Evolutionary conservation across 2,888 invertebrate species (phyloP).

Genomic region (Dynastes grantii): DNA sequence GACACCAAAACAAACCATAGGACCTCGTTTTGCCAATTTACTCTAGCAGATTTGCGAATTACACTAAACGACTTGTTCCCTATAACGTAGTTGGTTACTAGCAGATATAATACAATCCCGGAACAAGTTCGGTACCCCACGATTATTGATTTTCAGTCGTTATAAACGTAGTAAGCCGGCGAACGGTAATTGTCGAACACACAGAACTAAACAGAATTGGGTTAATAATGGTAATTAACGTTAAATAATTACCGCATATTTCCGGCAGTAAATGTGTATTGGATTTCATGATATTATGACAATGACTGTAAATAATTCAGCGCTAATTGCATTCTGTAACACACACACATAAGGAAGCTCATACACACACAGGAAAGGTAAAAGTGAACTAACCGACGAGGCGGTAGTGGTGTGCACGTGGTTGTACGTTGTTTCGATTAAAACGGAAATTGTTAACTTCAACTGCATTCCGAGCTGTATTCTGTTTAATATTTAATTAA

Average conservation of each 20-base stretch:
- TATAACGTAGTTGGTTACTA: too few species aligned
- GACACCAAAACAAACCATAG: too few species aligned
- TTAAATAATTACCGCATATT: constrained; percentile 17
- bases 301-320: constrained; percentile 17
- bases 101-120: too few species aligned
- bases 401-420: neutral
- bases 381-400: neutral
- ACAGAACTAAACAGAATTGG: neutral
- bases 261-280: constrained; percentile 16
- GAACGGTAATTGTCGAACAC: neutral
- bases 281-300: constrained; percentile 17
- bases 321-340: neutral
- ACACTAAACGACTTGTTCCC: too few species aligned
- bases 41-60: too few species aligned
- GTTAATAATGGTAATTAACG: constrained; percentile 21
- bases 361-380: neutral
- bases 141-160: constrained; percentile 3
- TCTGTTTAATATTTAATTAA: neutral
- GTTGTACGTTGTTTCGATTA: neutral
- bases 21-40: too few species aligned
- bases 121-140: neutral
- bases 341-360: neutral
- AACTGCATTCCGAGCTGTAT: neutral
- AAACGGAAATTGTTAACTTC: neutral
- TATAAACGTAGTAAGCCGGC: neutral